Evolutionary conservation across 2,888 invertebrate species (phyloP), one percentile per base, ranked within the genome.

Genomic region (Agrilus mali): DNA sequence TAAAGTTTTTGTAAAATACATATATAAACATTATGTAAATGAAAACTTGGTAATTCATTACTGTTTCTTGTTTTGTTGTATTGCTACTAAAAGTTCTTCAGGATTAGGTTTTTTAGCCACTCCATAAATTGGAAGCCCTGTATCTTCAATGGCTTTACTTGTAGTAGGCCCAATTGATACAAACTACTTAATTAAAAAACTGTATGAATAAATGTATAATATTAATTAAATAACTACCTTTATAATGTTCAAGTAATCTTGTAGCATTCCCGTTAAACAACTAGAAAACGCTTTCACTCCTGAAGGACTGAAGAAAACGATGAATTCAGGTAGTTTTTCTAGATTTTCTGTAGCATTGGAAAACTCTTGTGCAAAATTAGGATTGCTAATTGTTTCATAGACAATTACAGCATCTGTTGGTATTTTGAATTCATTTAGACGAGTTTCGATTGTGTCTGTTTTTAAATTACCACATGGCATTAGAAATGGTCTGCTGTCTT

Each of bases 241-340:
- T 5, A 51, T 41, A 41, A 58, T 49, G 44, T 57, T 53, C 15
- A 51, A 22, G 36, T 52, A 27, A 27, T 27, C 3, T 10, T 27
- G 8, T 10, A 27, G 45, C 38, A 57, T 14, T 36, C 63, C 61
- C 44, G 58, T 61, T 15, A 75, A 63, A 50, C 68, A 63, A 1
- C 68, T 64, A 33, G 67, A 50, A 1, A 68, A 65, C 53, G 66
- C 71, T 42, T 66, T 67, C 0, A 75, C 66, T 15, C 75, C 76
- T 5, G 76, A 76, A 1, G 77, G 76, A 52, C 76, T 76, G 50
- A 77, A 77, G 60, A 74, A 76, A 2, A 74, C 70, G 33, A 75
- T 53, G 56, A 61, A 74, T 51, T 74, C 71, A 1, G 73, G 65
- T 35, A 72, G 64, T 32, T 48, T 47, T 17, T 45, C 53, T 39